These are phyloP conservation scores for Nothobranchius kuhntae DNA, from an alignment of 2,113 vertebrate species.

Conservation along the genomic window DNA sequence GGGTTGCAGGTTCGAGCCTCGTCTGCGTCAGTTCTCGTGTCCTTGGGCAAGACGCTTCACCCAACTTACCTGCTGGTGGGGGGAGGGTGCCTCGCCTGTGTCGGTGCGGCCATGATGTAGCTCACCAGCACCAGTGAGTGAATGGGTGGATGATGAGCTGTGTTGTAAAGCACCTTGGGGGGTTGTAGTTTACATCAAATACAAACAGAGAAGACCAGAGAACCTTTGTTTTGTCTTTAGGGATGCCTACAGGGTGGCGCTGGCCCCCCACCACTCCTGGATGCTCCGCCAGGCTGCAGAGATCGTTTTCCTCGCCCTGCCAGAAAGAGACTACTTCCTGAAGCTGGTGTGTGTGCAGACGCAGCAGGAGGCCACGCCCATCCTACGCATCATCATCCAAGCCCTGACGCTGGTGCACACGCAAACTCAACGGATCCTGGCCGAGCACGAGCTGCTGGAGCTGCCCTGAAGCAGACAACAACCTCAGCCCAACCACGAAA, in stretches of 20 bases:
- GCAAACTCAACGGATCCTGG: conserved; percentile 54
- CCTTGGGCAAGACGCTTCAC: no score
- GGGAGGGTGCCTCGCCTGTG: no score
- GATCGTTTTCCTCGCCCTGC: conserved; percentile 82
- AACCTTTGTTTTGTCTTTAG: conserved; percentile 22
- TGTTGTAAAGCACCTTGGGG: no score
- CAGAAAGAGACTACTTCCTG: conserved; percentile 74
- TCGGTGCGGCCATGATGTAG: no score
- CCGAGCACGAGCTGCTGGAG: conserved; percentile 50
- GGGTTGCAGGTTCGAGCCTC: no score
- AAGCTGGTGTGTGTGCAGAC: conserved; percentile 72
- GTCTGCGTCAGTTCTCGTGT: no score
- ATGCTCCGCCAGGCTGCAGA: conserved; percentile 77
- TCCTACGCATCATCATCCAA: conserved; percentile 64
- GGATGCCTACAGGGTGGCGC: conserved; percentile 78
- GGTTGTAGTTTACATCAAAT: no score
- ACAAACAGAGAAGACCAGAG: no score
- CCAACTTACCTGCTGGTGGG: no score
- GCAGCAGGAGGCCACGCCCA: conserved; percentile 57
- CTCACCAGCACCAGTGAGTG: no score
- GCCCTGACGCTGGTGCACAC: conserved; percentile 51
- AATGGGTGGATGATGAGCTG: no score
- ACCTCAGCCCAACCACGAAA: no score
- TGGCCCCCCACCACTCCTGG: conserved; percentile 85
- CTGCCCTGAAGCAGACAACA: conserved; percentile 46